These are phyloP conservation scores for Neoscelio sp. DNA, from an alignment of 2,888 invertebrate species.

Conservation along the genomic window DNA sequence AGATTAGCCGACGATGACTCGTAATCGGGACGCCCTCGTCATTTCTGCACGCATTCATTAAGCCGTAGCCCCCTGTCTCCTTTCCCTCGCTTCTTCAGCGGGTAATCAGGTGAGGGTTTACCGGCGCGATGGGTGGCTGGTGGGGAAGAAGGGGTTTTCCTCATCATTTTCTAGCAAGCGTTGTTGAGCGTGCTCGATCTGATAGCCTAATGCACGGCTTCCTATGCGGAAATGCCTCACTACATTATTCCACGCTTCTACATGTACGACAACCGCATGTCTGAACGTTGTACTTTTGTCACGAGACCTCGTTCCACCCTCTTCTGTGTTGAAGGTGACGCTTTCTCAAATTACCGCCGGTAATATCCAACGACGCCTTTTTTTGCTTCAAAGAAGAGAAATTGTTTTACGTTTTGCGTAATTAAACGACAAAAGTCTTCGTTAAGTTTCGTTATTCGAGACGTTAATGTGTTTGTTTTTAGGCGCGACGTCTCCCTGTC, in stretches of 20 bases:
- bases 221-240: conserved; percentile 82
- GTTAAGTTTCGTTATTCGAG: conserved; percentile 30
- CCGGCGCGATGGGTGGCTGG: conserved; percentile 40
- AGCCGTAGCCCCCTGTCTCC: conserved; percentile 60
- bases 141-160: conserved; percentile 47
- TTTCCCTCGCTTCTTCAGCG: conserved; percentile 72
- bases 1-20: conserved; percentile 58
- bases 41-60: conserved; percentile 64
- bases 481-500: neutral
- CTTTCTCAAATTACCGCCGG: conserved; percentile 69
- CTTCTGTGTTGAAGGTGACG: conserved; percentile 55
- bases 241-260: conserved; percentile 80
- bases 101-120: conserved; percentile 69
- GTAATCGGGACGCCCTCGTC: conserved; percentile 66
- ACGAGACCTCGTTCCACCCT: conserved; percentile 73
- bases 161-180: conserved; percentile 69
- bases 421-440: conserved; percentile 28
- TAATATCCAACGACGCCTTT: conserved; percentile 68
- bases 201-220: conserved; percentile 83
- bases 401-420: conserved; percentile 41
- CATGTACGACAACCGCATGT: conserved; percentile 70
- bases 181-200: conserved; percentile 81
- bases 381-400: conserved; percentile 52
- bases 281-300: conserved; percentile 78
- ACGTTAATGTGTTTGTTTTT: conserved; percentile 33